phyloP scores from a whole-genome alignment of 2,797 vertebrate genomes.

The Acanthiza pusilla region DNA sequence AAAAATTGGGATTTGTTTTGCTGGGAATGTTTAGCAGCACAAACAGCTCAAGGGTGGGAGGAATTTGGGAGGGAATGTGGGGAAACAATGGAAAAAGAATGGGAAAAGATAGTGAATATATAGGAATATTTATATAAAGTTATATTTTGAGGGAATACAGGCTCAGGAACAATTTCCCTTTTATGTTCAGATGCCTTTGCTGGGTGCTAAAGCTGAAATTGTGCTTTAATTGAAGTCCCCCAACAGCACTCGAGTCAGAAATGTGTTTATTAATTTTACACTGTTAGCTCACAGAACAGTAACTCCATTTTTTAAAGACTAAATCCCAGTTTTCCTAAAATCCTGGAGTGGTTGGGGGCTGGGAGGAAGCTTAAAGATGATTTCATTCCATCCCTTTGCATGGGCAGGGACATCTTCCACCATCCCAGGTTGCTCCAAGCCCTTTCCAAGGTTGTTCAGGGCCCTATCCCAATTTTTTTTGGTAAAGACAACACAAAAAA shows the following conservation, averaged over 20 bases:
- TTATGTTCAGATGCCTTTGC: not conserved
- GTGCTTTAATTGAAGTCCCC: not conserved
- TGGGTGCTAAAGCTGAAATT: not conserved
- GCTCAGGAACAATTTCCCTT: not conserved
- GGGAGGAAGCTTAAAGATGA: not conserved
- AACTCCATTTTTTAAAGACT: not conserved
- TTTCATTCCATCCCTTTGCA: not conserved
- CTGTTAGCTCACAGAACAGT: not conserved
- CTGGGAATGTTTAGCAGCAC: not conserved
- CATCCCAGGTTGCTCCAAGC: not conserved
- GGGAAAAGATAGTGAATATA: not conserved
- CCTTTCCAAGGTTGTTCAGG: not conserved
- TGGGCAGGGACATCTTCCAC: not conserved
- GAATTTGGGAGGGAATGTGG: not conserved
- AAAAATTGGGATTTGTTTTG: not conserved
- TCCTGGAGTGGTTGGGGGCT: not conserved
- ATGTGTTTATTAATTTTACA: not conserved
- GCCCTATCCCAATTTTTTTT: not conserved
- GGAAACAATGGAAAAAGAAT: not conserved
- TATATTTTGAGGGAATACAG: accelerated
- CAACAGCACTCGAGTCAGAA: not conserved
- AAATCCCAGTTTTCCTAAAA: not conserved
- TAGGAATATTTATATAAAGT: not conserved
- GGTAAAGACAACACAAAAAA: not conserved
- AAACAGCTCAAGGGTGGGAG: not conserved